Percentiles rank a stretch among this genome's conserved stretches.
Conservation (phyloP, 2,888 invertebrate species). For the Athetis lepigone region DNA sequence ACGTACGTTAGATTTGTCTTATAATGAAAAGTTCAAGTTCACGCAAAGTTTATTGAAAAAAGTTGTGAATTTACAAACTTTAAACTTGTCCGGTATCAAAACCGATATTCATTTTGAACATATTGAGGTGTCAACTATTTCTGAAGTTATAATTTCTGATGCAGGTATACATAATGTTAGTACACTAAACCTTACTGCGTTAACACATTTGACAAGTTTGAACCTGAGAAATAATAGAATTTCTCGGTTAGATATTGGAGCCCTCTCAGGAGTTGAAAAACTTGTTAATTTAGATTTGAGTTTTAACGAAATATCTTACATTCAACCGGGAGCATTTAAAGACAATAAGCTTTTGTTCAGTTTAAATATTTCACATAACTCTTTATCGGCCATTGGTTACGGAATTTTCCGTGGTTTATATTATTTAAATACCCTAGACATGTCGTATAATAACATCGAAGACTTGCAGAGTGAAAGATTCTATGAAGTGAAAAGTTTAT, state of each 20-base stretch:
- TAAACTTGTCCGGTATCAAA: conserved; percentile 73
- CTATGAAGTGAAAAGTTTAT: conserved; percentile 71
- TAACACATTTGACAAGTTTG: conserved; percentile 67
- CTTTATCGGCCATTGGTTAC: conserved; percentile 69
- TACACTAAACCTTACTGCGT: conserved; percentile 63
- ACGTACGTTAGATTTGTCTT: conserved; percentile 74
- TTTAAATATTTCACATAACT: conserved; percentile 80
- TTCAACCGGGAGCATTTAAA: conserved; percentile 79
- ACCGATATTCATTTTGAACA: conserved; percentile 63
- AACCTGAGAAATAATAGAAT: conserved; percentile 72
- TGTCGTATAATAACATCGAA: conserved; percentile 77
- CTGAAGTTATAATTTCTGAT: conserved; percentile 68
- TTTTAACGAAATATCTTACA: conserved; percentile 72
- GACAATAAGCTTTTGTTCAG: conserved; percentile 68
- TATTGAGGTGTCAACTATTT: conserved; percentile 56
- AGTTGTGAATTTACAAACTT: conserved; percentile 59
- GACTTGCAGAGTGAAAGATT: conserved; percentile 77
- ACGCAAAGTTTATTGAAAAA: conserved; percentile 60
- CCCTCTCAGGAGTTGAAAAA: conserved; percentile 67
- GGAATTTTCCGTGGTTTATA: conserved; percentile 77
- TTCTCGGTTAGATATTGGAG: conserved; percentile 65
- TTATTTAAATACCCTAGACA: conserved; percentile 72
- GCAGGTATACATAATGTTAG: conserved; percentile 68
- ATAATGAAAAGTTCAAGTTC: conserved; percentile 70
- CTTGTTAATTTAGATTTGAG: conserved; percentile 75